These are phyloP conservation scores for Glyphotaelius pellucidus DNA, from an alignment of 2,888 invertebrate genomes.

Conservation along the genomic window DNA sequence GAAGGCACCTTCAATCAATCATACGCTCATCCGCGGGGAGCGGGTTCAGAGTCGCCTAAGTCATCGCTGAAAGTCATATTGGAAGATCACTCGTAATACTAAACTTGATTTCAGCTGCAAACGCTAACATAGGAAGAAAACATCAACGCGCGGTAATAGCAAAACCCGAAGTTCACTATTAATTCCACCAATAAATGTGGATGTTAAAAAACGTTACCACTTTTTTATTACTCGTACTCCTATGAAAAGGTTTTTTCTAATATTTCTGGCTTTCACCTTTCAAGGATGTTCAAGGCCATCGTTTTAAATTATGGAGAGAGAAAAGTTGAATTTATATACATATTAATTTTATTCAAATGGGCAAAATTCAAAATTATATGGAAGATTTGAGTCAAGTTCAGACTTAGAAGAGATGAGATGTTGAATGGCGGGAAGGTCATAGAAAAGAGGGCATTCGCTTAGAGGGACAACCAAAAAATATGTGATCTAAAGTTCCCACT, in stretches of 20 bases:
- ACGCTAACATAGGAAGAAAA: constrained; percentile 47
- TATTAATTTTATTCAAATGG: too few species aligned
- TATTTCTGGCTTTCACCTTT: too few species aligned
- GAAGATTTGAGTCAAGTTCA: too few species aligned
- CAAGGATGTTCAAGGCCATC: too few species aligned
- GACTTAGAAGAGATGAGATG: too few species aligned
- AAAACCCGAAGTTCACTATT: background rate
- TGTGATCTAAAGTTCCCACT: too few species aligned
- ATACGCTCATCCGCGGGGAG: background rate
- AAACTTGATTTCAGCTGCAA: constrained; percentile 33
- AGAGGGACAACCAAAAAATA: too few species aligned
- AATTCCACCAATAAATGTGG: background rate
- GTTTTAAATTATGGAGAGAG: too few species aligned
- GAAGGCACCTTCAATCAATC: background rate
- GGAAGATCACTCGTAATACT: constrained; percentile 27
- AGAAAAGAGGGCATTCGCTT: too few species aligned
- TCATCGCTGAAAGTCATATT: background rate
- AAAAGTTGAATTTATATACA: too few species aligned
- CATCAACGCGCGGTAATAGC: constrained; percentile 47
- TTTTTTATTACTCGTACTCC: background rate
- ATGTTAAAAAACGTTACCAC: background rate
- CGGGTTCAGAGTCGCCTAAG: background rate
- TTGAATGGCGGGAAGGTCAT: too few species aligned
- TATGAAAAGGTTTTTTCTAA: background rate
- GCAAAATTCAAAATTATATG: too few species aligned